Percentiles rank a stretch among this genome's conserved stretches.
phyloP scores from a whole-genome alignment of 2,113 vertebrate species.

The Hepsetus odoe region DNA sequence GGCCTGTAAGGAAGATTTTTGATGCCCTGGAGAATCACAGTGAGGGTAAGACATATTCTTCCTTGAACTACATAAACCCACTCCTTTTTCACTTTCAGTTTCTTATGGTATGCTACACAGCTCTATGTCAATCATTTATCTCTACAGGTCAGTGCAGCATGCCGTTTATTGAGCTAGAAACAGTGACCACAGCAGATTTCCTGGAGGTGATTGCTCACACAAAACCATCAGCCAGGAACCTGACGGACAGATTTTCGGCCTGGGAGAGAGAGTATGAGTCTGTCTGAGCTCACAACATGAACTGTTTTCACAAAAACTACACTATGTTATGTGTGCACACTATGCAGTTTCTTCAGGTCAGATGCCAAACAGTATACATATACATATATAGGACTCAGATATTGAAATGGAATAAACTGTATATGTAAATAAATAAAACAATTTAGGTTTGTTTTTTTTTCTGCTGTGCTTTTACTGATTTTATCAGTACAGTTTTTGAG shows the following conservation, averaged over 20 bases:
- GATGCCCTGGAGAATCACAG: slow-evolving; percentile 83
- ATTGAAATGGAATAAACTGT: not conserved
- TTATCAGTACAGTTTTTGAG: no score
- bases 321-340: not conserved
- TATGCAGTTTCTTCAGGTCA: not conserved
- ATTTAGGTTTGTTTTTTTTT: not conserved
- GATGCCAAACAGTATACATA: not conserved
- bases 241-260: slow-evolving; percentile 83
- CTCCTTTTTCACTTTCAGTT: slow-evolving; percentile 15
- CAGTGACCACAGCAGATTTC: slow-evolving; percentile 85
- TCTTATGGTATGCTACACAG: not conserved
- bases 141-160: slow-evolving; percentile 70
- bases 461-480: no score
- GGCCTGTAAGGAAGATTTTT: slow-evolving; percentile 92
- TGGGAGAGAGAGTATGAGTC: slow-evolving; percentile 93
- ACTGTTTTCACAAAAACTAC: not conserved
- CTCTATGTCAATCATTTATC: slow-evolving; percentile 24
- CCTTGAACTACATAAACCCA: not conserved
- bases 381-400: not conserved
- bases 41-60: slow-evolving; percentile 72
- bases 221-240: slow-evolving; percentile 86
- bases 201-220: slow-evolving; percentile 87
- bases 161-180: slow-evolving; percentile 80
- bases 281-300: slow-evolving; percentile 71
- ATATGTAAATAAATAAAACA: not conserved